A percentile compares a stretch with the other conserved stretches of the same genome.
phyloP scores from a whole-genome alignment of 2,888 invertebrate genomes.

The Chloromyia formosa region DNA sequence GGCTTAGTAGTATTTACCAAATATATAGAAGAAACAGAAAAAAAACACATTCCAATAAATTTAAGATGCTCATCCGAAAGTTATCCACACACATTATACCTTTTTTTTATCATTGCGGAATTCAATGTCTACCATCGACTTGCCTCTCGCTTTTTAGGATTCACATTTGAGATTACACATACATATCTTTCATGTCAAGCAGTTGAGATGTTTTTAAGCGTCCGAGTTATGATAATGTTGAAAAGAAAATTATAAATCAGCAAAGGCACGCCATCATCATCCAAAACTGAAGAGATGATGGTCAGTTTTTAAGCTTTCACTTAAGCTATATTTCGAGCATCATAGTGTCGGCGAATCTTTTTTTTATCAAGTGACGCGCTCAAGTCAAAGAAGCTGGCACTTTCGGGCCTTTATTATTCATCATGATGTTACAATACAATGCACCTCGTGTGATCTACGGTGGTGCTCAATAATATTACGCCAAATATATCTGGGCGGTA shows the following conservation, averaged over 20 bases:
- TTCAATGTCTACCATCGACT: neutral
- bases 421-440: neutral
- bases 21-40: too few species aligned
- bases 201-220: neutral
- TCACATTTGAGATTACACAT: neutral
- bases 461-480: neutral
- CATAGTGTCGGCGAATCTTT: neutral
- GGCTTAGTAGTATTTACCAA: too few species aligned
- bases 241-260: slow-evolving; percentile 4
- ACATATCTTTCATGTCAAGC: neutral
- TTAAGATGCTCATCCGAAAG: slow-evolving; percentile 23
- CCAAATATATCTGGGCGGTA: neutral
- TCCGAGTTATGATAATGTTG: slow-evolving; percentile 16
- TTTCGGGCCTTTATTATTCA: slow-evolving; percentile 21
- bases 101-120: neutral
- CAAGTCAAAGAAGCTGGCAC: slow-evolving; percentile 11
- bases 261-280: slow-evolving; percentile 4
- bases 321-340: slow-evolving; percentile 7
- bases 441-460: slow-evolving; percentile 6
- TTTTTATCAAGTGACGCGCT: neutral
- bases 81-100: neutral
- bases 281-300: slow-evolving; percentile 18
- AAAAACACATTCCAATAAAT: slow-evolving; percentile 20
- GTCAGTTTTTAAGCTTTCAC: slow-evolving; percentile 32
- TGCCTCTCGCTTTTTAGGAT: slow-evolving; percentile 2